Percentiles rank a stretch among this genome's conserved stretches.
These are phyloP conservation scores for Clivina fossor DNA, from an alignment of 2,888 invertebrate genomes.

Conservation along the genomic window DNA sequence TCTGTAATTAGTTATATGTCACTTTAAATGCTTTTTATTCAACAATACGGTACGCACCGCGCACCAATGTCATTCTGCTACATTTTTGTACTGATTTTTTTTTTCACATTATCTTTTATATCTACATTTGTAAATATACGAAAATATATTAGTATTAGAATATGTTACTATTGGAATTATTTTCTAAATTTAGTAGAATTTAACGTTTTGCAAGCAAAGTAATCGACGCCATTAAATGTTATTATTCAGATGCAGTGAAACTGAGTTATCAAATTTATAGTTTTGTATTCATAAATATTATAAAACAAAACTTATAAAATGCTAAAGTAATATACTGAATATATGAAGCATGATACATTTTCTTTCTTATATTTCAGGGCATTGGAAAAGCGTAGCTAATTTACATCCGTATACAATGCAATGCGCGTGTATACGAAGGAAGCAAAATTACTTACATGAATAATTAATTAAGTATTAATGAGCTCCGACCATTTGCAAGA, in stretches of 20 bases:
- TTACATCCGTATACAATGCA: background rate
- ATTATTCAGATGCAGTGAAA: no score
- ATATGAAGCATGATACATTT: background rate
- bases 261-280: no score
- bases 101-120: no score
- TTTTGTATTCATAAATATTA: background rate
- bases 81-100: no score
- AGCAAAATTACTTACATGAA: constrained; percentile 25
- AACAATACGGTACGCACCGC: background rate
- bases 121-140: background rate
- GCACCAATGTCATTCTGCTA: no score
- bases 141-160: background rate
- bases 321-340: background rate
- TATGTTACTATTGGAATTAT: background rate
- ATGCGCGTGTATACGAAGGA: background rate
- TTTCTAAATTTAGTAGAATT: no score
- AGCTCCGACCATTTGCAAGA: constrained; percentile 6
- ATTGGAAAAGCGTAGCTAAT: background rate
- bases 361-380: background rate
- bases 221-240: no score
- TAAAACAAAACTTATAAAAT: background rate
- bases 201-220: no score
- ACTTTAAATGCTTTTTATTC: background rate
- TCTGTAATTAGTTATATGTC: constrained; percentile 3
- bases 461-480: constrained; percentile 27